These are phyloP conservation scores for Anneissia japonica DNA, from an alignment of 35 echinoderm and acorn worm genomes.

Conservation along the genomic window DNA sequence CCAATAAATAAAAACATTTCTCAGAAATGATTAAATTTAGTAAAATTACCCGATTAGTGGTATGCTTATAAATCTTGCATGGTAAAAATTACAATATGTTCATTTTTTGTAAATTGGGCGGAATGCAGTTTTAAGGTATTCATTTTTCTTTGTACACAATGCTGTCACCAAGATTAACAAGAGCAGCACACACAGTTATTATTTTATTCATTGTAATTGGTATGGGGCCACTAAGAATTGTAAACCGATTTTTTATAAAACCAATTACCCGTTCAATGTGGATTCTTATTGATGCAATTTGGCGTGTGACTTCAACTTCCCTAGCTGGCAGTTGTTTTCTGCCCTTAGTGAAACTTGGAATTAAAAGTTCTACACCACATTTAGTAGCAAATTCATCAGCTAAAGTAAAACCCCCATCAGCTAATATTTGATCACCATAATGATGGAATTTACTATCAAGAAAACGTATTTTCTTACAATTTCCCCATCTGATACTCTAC, in stretches of 20 bases:
- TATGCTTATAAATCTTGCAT: no score
- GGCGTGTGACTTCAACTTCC: constrained; percentile 12
- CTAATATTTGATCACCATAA: constrained; percentile 20
- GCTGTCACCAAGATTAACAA: no score
- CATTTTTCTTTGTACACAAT: no score
- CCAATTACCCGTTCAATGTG: constrained; percentile 23
- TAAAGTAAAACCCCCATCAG: constrained; percentile 11
- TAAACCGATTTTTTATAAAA: constrained; percentile 12
- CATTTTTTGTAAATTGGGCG: no score
- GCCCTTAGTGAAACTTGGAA: constrained; percentile 15
- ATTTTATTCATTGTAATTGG: constrained; percentile 11
- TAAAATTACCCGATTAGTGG: no score
- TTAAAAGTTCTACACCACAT: constrained; percentile 4
- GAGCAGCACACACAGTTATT: no score
- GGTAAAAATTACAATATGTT: no score
- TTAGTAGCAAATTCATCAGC: constrained; percentile 14
- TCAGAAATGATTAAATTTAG: no score
- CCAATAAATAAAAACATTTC: no score
- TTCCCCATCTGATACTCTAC: constrained; percentile 22
- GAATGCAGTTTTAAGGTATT: no score
- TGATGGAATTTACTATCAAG: neutral
- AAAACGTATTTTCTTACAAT: neutral
- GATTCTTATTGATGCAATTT: neutral
- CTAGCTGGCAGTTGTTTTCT: constrained; percentile 2
- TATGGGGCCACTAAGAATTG: neutral